A percentile compares a stretch with the other conserved stretches of the same genome.
Evolutionary conservation across 1,140 invertebrate genomes (phyloP).

Genomic region (honey bee (Apis mellifera)): Amel_HAv3.1 CM009934.2:12004501-12005000

Average conservation of each 20-base stretch:
- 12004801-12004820: conserved; percentile 53
- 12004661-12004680: not conserved
- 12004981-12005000: conserved; percentile 67
- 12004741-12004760: conserved; percentile 69
- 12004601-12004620: no score
- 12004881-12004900: conserved; percentile 6
- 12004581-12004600: no score
- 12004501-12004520: no score
- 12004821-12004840: conserved; percentile 58
- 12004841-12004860: conserved; percentile 71
- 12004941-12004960: conserved; percentile 30
- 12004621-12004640: no score
- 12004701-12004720: conserved; percentile 6
- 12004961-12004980: conserved; percentile 13
- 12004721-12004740: conserved; percentile 23
- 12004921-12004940: conserved; percentile 28
- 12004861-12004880: conserved; percentile 70
- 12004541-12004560: no score
- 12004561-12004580: no score
- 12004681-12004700: conserved; percentile 4
- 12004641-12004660: no score
- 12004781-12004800: conserved; percentile 34
- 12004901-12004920: conserved; percentile 15
- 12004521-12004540: no score
- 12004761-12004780: conserved; percentile 24